Evolutionary conservation across 1,140 invertebrate genomes (phyloP), one percentile per base, ranked within the genome.

Genomic region (Diabrotica undecimpunctata): DNA sequence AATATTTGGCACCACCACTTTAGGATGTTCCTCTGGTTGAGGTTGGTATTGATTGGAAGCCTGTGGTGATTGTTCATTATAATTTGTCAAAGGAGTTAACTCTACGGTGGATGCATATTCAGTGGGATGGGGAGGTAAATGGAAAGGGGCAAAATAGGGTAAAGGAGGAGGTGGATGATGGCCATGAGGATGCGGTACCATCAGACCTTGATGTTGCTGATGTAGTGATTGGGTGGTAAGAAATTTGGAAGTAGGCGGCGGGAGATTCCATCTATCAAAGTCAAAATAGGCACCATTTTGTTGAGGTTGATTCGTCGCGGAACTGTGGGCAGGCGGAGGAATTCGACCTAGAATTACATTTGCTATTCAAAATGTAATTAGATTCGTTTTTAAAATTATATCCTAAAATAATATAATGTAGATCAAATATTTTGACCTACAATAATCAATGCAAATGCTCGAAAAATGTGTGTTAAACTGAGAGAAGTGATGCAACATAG

Each of bases 1-100:
- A 78, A 93, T 91, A 82, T 92, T 90, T 66, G 90, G 90, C 71
- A 92, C 90, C 71, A 92, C 89, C 69, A 92, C 90, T 83, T 92
- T 89, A 65, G 88, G 88, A 77, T 87, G 85, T 74, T 88, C 87
- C 67, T 88, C 87, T 72, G 83, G 82, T 41, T 70, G 69, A 52
- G 64, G 70, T 50, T 70, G 66, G 1, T 58, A 64, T 9, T 63
- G 64, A 5, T 53, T 54, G 36, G 67, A 68, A 64, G 70, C 68
- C 36, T 70, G 71, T 7, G 67, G 59, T 12, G 67, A 62, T 36
- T 74, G 67, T 37, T 85, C 85, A 73, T 81, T 82, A 74, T 83
- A 85, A 65, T 83, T 82, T 38, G 83, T 81, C 60, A 89, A 76
- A 37, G 87, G 82, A 62, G 86, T 83, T 67, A 87, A 81, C 67